A percentile compares a stretch with the other conserved stretches of the same genome.
Evolutionary conservation across 2,888 invertebrate genomes (phyloP).

Genomic region (Andrena minutula): DNA sequence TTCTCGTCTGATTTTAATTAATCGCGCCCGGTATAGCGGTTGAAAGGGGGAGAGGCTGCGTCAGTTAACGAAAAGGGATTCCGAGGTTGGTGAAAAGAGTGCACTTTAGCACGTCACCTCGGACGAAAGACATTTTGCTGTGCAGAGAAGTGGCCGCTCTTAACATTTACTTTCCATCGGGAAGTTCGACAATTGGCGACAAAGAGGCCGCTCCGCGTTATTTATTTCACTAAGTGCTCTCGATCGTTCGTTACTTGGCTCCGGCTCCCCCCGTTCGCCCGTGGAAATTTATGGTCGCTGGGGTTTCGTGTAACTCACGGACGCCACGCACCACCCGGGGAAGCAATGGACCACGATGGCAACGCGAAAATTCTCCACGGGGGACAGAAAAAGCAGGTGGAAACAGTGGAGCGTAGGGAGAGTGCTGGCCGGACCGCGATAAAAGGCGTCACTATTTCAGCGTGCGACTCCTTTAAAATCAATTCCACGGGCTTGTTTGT

Average conservation of each 20-base stretch:
- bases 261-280: slow-evolving; percentile 72
- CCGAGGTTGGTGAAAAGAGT: slow-evolving; percentile 74
- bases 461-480: slow-evolving; percentile 13
- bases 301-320: slow-evolving; percentile 66
- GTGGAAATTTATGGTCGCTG: slow-evolving; percentile 74
- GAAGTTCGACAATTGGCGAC: slow-evolving; percentile 83
- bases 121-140: slow-evolving; percentile 68
- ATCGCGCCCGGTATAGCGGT: not conserved
- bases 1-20: slow-evolving; percentile 13
- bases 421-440: slow-evolving; percentile 12
- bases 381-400: slow-evolving; percentile 52
- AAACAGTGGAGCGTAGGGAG: slow-evolving; percentile 26
- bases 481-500: not conserved
- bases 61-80: slow-evolving; percentile 71
- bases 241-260: slow-evolving; percentile 79
- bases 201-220: slow-evolving; percentile 81
- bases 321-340: slow-evolving; percentile 49
- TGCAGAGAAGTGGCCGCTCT: slow-evolving; percentile 63
- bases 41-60: slow-evolving; percentile 41
- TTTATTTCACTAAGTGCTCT: slow-evolving; percentile 83
- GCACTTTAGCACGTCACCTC: slow-evolving; percentile 66
- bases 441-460: slow-evolving; percentile 15
- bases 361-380: slow-evolving; percentile 64
- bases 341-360: slow-evolving; percentile 65
- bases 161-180: slow-evolving; percentile 72